Base-by-base conservation (phyloP, 2,888 invertebrate species). In the Eupithecia dodoneata region DNA sequence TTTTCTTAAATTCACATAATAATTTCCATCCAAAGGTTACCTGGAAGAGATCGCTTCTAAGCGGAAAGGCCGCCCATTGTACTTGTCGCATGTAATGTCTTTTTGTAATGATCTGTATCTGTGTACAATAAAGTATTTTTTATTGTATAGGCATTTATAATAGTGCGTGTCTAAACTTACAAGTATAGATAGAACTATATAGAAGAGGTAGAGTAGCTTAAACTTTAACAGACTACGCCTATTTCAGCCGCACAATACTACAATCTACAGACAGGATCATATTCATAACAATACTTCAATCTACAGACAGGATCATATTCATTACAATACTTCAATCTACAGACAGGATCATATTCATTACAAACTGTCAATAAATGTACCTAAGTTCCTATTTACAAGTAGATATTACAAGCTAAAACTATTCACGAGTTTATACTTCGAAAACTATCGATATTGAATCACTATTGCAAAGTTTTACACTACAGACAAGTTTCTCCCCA, bases 401-500 rank as follows among this genome's bases (percentile, higher is more conserved):
- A 10, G 30, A 2, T 30, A 30, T 4, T 4, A 18, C 9, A 7
- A 44, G 44, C 67, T 69, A 69, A 45, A 69, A 45, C 70, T 70
- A 70, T 70, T 70, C 70, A 70, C 47, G 13, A 70, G 47, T 70
- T 47, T 49, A 45, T 30, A 70, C 30, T 70, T 69, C 45, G 18
- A 18, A 49, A 47, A 70, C 70, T 69, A 70, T 70, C 70, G 70
- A 47, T 70, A 70, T 70, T 70, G 47, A 70, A 70, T 70, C 67
- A 70, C 70, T 70, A 55, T 72, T 67, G 30, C 13, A 69, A 74
- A 78, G 47, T 71, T 73, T 73, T 63, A 49, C 59, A 65, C 44
- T 44, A 44, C 45, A 70, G 70, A 66, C 66, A 74, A 72, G 77
- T 59, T 83, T 79, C 85, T 76, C 84, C 82, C 84, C 69, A 74